Evolutionary conservation across 1,140 invertebrate genomes (phyloP), one percentile per base, ranked within the genome.

Genomic region (Dreissena rostriformis): DNA sequence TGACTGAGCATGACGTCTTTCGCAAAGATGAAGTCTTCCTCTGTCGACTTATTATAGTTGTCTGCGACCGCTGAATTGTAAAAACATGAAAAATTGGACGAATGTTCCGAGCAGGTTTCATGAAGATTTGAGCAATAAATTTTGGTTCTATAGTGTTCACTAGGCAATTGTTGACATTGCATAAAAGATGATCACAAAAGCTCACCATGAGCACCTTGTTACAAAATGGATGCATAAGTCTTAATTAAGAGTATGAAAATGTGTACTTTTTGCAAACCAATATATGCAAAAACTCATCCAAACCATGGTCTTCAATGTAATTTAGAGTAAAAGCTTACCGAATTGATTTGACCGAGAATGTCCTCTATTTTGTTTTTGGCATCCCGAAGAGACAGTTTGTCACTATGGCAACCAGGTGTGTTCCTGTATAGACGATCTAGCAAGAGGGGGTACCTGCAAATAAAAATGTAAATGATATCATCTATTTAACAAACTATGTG

Each of bases 291-390:
- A n/a, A n/a, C n/a, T n/a, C n/a, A n/a, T n/a, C n/a, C n/a, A n/a
- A n/a, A n/a, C 39, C 39, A 39, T 8, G 2, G 8, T 39, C 2
- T 39, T 39, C 8, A 39, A 5, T 39, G 39, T 39, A 68, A 29
- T 17, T 71, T 51, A 57, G 29, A 55, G 17, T n/a, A 70, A 66
- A 72, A 7, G 88, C 91, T 88, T 88, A 94, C 94, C 73, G 93
- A 91, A 93, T 99, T 99, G 95, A 99, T 99, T 91, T 98, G 97
- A 91, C 97, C 97, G 82, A 99, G 95, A 92, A 98, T 97, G 79
- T 97, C 95, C 93, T 99, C 98, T 76, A 99, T 97, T 93, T 97
- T 98, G 87, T 96, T 96, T 93, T 98, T 97, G 17, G 98, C 97
- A 72, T 97, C 96, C 84, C 96, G 95, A 10, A 98, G 95, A 87